These are phyloP conservation scores for Platyscapa corneri DNA, from an alignment of 1,140 invertebrate species.

Conservation along the genomic window DNA sequence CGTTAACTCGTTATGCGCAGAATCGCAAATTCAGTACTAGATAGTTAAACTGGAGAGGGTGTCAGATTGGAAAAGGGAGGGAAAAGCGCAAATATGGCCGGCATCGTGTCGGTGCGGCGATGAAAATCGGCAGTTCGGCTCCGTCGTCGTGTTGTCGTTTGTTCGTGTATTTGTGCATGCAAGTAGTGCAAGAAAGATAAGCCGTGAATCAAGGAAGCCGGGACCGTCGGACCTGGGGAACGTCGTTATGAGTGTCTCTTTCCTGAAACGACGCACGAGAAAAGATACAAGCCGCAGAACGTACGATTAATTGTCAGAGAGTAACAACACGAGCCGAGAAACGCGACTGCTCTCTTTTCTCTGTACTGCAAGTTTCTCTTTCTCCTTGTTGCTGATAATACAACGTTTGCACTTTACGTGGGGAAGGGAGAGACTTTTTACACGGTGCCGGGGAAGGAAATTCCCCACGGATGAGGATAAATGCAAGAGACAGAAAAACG, in stretches of 20 bases:
- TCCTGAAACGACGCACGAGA: not conserved
- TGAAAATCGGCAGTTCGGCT: conserved; percentile 24
- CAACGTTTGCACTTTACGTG: not conserved
- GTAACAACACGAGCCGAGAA: not conserved
- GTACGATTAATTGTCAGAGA: not conserved
- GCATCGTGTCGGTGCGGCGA: conserved; percentile 30
- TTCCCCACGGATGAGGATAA: not conserved
- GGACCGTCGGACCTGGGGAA: too few relatives aligned
- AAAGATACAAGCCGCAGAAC: not conserved
- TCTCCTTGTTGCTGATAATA: not conserved
- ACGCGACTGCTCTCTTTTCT: not conserved
- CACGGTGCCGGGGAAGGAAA: not conserved
- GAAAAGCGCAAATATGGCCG: conserved; percentile 50
- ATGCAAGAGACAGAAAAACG: not conserved
- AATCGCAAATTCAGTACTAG: not conserved
- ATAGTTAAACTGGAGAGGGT: not conserved
- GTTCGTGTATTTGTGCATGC: not conserved
- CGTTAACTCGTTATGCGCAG: not conserved
- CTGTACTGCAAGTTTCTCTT: not conserved
- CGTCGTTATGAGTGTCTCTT: not conserved
- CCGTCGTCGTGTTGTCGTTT: not conserved
- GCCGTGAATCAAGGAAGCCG: not conserved
- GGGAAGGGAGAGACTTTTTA: not conserved
- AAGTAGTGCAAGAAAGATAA: not conserved
- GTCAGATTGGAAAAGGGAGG: conserved; percentile 39